Percentiles rank a stretch among this genome's conserved stretches.
Conservation (phyloP, 2,888 invertebrate species). For the Thysanoteuthis rhombus region DNA sequence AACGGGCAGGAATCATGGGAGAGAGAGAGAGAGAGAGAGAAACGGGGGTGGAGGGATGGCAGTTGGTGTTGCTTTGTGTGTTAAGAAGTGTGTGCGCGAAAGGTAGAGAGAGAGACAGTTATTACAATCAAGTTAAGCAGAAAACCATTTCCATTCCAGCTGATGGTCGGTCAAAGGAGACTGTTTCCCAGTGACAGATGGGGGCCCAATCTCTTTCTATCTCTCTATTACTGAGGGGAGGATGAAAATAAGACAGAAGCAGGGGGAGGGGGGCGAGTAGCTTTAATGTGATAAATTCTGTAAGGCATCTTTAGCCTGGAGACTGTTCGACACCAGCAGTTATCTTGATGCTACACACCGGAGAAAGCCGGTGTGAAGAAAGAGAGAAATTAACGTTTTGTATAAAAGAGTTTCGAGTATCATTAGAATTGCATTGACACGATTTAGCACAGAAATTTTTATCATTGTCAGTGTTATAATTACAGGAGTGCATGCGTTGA, state of each 20-base stretch:
- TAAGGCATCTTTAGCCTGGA: not conserved
- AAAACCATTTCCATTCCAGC: constrained; percentile 12
- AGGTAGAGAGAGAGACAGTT: not conserved
- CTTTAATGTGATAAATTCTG: not conserved
- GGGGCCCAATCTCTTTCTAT: not conserved
- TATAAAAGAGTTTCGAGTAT: not conserved
- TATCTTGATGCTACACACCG: not conserved
- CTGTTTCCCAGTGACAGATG: not conserved
- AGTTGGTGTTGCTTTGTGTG: not conserved
- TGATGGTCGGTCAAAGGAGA: not conserved
- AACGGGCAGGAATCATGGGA: too few relatives aligned
- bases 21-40: not conserved
- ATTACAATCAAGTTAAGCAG: constrained; percentile 12
- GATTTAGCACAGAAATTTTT: not conserved
- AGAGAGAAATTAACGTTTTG: not conserved
- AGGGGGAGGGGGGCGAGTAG: not conserved
- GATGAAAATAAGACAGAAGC: not conserved
- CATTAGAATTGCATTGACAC: not conserved
- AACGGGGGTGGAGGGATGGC: not conserved
- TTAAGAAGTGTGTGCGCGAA: not conserved
- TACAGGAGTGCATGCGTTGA: not conserved
- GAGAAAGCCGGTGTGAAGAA: too few relatives aligned
- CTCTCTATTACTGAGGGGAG: not conserved
- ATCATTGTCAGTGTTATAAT: not conserved
- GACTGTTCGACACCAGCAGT: constrained; percentile 12